Evolutionary conservation across 2,797 vertebrate genomes (phyloP).

Genomic region (Acanthornis magna): DNA sequence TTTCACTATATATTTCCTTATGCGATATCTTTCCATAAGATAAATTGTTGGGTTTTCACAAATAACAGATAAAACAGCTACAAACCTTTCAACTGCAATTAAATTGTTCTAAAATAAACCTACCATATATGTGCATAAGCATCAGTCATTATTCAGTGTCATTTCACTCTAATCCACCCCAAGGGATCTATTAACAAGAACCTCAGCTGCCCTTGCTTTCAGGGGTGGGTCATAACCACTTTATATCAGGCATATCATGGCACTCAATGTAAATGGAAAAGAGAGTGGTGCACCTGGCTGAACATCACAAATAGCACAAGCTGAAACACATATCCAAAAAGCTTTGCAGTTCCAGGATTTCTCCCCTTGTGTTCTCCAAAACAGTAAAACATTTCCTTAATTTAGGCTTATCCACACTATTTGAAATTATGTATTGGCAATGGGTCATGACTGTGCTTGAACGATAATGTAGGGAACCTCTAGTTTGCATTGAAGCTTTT

Average conservation of each 20-base stretch:
- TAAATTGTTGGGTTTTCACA: background rate
- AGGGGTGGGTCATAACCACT: background rate
- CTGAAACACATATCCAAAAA: background rate
- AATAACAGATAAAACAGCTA: background rate
- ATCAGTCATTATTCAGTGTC: background rate
- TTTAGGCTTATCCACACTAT: background rate
- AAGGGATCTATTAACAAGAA: background rate
- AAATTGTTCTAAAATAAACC: background rate
- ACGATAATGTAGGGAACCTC: background rate
- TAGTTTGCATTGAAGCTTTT: background rate
- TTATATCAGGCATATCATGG: background rate
- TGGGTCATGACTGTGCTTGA: background rate
- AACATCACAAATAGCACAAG: background rate
- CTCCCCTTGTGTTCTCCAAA: background rate
- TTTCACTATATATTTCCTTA: background rate
- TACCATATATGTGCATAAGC: background rate
- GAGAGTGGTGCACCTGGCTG: background rate
- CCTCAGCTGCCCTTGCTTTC: background rate
- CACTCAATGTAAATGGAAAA: background rate
- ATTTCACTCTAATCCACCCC: background rate
- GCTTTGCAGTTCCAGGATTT: background rate
- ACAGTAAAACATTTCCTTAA: background rate
- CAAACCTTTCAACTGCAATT: background rate
- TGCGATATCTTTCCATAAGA: background rate
- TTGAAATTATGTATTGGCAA: background rate